phyloP scores from a whole-genome alignment of 2,888 invertebrate species.

The Apomyelois bistriatella region DNA sequence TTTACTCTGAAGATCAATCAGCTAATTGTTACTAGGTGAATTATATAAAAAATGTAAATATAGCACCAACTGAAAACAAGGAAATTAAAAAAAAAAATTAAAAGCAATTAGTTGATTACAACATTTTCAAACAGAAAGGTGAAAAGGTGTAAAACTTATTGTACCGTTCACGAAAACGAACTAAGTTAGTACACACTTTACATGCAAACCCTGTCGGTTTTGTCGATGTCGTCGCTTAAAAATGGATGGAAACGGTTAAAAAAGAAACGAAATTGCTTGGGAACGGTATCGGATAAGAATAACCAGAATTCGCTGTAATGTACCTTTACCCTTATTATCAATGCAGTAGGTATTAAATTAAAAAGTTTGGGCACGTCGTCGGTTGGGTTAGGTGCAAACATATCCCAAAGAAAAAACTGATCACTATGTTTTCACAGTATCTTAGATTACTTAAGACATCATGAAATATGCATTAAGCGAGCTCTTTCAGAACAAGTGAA shows the following conservation, averaged over 20 bases:
- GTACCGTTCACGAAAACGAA: not conserved
- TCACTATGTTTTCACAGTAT: no score
- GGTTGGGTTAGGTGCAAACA: not conserved
- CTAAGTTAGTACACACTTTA: not conserved
- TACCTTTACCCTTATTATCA: constrained; percentile 6
- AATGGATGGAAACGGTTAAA: constrained; percentile 14
- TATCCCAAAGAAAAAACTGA: not conserved
- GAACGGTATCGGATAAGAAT: constrained; percentile 4
- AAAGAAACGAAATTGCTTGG: constrained; percentile 2
- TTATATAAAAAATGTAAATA: no score
- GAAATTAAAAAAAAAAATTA: no score
- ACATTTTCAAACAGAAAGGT: not conserved
- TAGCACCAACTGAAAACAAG: no score
- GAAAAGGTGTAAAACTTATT: not conserved
- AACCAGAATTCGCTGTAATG: constrained; percentile 6
- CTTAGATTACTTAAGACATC: no score
- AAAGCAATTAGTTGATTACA: no score
- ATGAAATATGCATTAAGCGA: no score
- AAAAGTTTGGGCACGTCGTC: not conserved
- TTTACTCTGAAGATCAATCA: no score
- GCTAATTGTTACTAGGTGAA: no score
- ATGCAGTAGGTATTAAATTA: constrained; percentile 6
- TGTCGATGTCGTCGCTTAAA: constrained; percentile 10
- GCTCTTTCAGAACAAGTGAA: no score
- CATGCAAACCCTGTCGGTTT: constrained; percentile 12